A percentile compares a stretch with the other conserved stretches of the same genome.
Evolutionary conservation across 2,888 invertebrate species (phyloP).

Genomic region (Eristalinus sepulchralis): DNA sequence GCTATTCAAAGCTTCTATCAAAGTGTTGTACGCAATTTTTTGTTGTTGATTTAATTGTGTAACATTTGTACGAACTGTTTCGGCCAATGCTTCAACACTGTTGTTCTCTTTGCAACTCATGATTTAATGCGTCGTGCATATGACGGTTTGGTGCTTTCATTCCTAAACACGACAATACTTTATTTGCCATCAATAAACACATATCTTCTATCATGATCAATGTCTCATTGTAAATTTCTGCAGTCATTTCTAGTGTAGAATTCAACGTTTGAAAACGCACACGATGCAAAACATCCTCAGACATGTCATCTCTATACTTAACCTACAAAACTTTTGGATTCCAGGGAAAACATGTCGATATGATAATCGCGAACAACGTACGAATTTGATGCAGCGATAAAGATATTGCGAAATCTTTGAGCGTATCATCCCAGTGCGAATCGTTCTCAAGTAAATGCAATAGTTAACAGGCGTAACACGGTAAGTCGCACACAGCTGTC

Average conservation of each 20-base stretch:
- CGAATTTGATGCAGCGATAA: constrained; percentile 22
- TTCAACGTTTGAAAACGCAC: constrained; percentile 1
- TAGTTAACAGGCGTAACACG: constrained; percentile 22
- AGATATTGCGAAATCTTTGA: constrained; percentile 11
- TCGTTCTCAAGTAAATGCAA: constrained; percentile 26
- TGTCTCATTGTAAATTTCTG: background rate
- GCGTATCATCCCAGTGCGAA: constrained; percentile 24
- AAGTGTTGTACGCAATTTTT: constrained; percentile 64
- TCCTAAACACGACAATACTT: constrained; percentile 34
- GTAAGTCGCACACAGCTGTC: constrained; percentile 31
- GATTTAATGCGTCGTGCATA: constrained; percentile 29
- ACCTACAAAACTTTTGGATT: constrained; percentile 7
- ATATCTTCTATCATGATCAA: background rate
- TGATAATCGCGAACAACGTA: constrained; percentile 10
- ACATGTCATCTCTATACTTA: constrained; percentile 19
- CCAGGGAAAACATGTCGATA: background rate
- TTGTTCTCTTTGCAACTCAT: constrained; percentile 43
- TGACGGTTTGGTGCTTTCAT: constrained; percentile 47
- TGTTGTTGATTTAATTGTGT: constrained; percentile 36
- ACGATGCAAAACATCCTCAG: constrained; percentile 13
- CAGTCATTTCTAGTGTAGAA: background rate
- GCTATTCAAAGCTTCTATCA: constrained; percentile 72
- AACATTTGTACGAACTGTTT: constrained; percentile 42
- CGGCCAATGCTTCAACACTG: constrained; percentile 29
- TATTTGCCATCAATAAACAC: background rate